Conservation (phyloP, 2,888 invertebrate species). For the Hecatera dysodea region DNA sequence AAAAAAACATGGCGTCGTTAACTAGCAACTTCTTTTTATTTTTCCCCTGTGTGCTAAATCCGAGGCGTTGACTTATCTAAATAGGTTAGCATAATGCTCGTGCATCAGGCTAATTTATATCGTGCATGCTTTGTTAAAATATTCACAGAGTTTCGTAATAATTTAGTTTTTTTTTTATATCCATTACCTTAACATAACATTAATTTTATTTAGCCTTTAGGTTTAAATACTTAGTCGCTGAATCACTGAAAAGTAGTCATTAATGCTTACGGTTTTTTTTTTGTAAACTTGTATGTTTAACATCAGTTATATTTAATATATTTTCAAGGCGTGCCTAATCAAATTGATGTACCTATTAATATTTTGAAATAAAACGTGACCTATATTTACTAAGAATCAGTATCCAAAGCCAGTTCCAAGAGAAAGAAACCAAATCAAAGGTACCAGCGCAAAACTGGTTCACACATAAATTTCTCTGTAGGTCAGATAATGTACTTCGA, state of each 20-base stretch:
- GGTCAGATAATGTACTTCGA: constrained; percentile 42
- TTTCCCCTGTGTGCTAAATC: constrained; percentile 15
- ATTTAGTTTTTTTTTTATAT: constrained; percentile 22
- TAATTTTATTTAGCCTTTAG: constrained; percentile 14
- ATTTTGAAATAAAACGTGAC: background rate
- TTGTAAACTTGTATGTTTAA: background rate
- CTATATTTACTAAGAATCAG: background rate
- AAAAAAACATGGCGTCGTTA: background rate
- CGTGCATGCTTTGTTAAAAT: constrained; percentile 25
- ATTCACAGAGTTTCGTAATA: constrained; percentile 19
- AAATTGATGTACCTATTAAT: background rate
- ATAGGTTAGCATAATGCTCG: constrained; percentile 41
- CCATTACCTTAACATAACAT: constrained; percentile 18
- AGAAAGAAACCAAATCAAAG: constrained; percentile 17
- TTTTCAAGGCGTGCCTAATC: background rate
- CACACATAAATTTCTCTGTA: constrained; percentile 46
- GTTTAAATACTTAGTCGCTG: constrained; percentile 4
- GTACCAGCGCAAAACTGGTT: constrained; percentile 9
- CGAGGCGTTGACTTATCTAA: constrained; percentile 42
- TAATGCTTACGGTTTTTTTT: background rate
- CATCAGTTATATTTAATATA: background rate
- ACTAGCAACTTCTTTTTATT: constrained; percentile 3
- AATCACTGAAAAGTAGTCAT: background rate
- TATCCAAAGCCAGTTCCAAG: background rate
- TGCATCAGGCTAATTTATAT: constrained; percentile 33